phyloP scores from a whole-genome alignment of 2,797 vertebrate species.

The Neosilurus mollespiculum region DNA sequence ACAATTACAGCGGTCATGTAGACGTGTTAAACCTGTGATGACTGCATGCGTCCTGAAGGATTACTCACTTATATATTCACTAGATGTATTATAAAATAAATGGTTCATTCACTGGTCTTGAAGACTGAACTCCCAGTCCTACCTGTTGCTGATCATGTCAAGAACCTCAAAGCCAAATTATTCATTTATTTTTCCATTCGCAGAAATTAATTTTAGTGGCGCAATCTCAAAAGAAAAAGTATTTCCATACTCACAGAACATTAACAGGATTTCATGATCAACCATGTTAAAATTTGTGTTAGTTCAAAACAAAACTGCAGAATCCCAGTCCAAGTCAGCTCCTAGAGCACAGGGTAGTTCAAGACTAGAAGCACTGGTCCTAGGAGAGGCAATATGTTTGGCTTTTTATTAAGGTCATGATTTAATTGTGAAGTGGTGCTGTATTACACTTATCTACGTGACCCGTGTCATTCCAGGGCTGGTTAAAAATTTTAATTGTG shows the following conservation, averaged over 20 bases:
- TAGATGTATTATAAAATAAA: neutral
- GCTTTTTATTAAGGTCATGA: neutral
- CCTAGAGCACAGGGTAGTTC: neutral
- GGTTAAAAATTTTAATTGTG: neutral
- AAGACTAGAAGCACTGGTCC: neutral
- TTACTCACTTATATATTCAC: neutral
- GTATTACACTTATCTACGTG: neutral
- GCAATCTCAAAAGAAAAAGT: neutral
- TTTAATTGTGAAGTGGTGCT: constrained; percentile 9
- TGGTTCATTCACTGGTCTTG: neutral
- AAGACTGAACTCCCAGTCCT: neutral
- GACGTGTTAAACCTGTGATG: neutral
- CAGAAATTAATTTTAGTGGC: neutral
- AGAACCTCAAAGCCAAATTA: neutral
- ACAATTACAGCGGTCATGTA: neutral
- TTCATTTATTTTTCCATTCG: too few species aligned
- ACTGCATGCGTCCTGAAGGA: neutral
- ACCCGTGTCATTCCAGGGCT: neutral
- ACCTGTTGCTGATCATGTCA: constrained; percentile 14
- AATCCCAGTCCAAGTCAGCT: neutral
- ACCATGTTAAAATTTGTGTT: neutral
- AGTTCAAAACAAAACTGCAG: neutral
- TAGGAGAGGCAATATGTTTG: neutral
- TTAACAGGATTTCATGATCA: neutral
- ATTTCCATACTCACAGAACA: neutral